These are phyloP conservation scores for Leptocoma aspasia DNA, from an alignment of 2,113 vertebrate species.

Conservation along the genomic window DNA sequence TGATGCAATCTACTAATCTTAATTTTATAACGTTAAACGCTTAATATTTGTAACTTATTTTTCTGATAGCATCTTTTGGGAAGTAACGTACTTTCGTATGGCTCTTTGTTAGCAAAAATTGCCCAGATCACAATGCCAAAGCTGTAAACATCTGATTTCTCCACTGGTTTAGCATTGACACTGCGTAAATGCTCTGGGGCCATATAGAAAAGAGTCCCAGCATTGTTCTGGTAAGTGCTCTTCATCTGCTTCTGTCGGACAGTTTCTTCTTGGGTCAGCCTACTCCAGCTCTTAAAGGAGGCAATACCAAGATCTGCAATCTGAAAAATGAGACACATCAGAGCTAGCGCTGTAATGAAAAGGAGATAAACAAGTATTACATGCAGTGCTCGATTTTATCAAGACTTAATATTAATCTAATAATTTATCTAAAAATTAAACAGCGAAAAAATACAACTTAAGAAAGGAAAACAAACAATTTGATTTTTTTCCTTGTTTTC, in stretches of 20 bases:
- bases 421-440: background rate
- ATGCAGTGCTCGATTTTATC: background rate
- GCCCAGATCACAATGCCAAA: constrained; percentile 94
- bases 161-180: constrained; percentile 77
- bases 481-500: background rate
- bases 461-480: background rate
- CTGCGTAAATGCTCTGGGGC: constrained; percentile 88
- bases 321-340: constrained; percentile 59
- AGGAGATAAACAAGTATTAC: background rate
- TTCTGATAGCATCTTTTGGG: background rate
- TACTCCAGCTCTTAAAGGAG: constrained; percentile 88
- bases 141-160: constrained; percentile 96
- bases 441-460: background rate
- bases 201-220: constrained; percentile 94
- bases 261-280: constrained; percentile 84
- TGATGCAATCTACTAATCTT: background rate
- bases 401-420: background rate
- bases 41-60: background rate
- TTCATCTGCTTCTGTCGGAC: constrained; percentile 67
- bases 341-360: background rate
- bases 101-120: constrained; percentile 84
- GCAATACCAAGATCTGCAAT: constrained; percentile 93
- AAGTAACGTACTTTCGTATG: constrained; percentile 84
- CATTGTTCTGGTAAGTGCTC: constrained; percentile 49
- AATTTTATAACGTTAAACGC: background rate